Evolutionary conservation across 1,140 invertebrate genomes (phyloP), one percentile per base, ranked within the genome.

Genomic region (Drosophila tsacasi): DNA sequence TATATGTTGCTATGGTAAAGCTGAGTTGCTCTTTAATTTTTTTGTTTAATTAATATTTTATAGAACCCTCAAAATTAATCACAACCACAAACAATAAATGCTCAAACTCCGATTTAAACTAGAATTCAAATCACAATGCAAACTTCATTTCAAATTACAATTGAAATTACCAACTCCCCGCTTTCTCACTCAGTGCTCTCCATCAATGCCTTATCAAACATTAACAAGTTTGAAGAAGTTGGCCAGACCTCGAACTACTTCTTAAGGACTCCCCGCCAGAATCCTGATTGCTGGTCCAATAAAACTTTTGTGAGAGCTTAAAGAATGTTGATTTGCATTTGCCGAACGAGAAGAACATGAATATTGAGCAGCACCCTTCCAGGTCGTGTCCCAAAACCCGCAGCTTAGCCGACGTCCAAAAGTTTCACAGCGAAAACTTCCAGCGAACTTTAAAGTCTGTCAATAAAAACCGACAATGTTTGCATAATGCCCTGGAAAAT

Each of bases 261-360:
- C 37, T 42, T 42, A 30, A 68, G 27, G 39, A 47, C 49, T 44
- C 39, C 25, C 21, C 37, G 35, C 44, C 69, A 32, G 42, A 59
- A 32, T 23, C 50, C 68, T 60, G 42, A 72, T 60, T 71, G 52
- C 35, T 35, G 69, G 39, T 21, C 54, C 61, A 73, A 73, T 72
- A 64, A 52, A 67, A 81, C 50, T 64, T 84, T 67, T 19, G 47
- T 8, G 37, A 65, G 72, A 65, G 72, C 61, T 60, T 66, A 76
- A 52, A 61, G 40, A 71, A 63, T 50, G 63, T 77, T 68, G 64
- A 85, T 85, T 85, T 86, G 69, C 83, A 85, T 85, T 79, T 67
- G 72, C 25, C 46, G 44, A 72, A 52, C 37, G 64, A 44, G 39
- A 1, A n/a, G 61, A 85, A 82, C 82, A 85, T 84, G 78, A 86